A percentile compares a stretch with the other conserved stretches of the same genome.
These are phyloP conservation scores for Chrysomela aeneicollis DNA, from an alignment of 2,888 invertebrate species.

Conservation along the genomic window DNA sequence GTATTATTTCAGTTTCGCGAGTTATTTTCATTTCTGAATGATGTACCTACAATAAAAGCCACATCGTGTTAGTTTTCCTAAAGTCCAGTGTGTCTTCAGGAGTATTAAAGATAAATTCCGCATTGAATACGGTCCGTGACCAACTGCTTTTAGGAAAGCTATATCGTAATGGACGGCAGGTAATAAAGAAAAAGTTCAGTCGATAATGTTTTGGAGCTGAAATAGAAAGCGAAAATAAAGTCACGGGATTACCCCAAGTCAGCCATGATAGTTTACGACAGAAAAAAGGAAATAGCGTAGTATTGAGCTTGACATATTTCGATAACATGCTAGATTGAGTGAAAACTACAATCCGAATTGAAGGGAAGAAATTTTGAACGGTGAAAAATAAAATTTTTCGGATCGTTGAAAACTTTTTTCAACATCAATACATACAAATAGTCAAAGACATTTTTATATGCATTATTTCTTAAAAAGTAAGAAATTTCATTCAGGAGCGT, in stretches of 20 bases:
- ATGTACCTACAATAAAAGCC: neutral
- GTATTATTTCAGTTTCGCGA: no score
- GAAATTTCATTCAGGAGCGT: no score
- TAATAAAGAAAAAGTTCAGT: slow-evolving; percentile 12
- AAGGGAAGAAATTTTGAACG: no score
- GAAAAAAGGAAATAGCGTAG: neutral
- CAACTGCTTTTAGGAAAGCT: slow-evolving; percentile 6
- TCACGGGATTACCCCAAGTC: neutral
- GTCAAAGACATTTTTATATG: no score
- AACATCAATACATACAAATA: no score
- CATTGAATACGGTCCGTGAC: slow-evolving; percentile 14
- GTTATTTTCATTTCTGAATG: neutral
- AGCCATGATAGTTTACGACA: neutral
- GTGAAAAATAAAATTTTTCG: no score
- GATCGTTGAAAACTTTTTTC: no score
- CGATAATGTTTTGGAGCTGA: neutral
- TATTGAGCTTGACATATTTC: no score
- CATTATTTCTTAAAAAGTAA: no score
- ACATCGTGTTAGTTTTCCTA: slow-evolving; percentile 2
- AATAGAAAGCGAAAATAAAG: slow-evolving; percentile 4
- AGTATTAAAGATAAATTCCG: slow-evolving; percentile 17
- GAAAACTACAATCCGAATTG: no score
- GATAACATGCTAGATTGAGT: no score
- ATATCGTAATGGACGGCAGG: slow-evolving; percentile 18
- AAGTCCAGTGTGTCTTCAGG: slow-evolving; percentile 11